These are phyloP conservation scores for Anodontia alba DNA, from an alignment of 2,888 invertebrate genomes.

Conservation along the genomic window DNA sequence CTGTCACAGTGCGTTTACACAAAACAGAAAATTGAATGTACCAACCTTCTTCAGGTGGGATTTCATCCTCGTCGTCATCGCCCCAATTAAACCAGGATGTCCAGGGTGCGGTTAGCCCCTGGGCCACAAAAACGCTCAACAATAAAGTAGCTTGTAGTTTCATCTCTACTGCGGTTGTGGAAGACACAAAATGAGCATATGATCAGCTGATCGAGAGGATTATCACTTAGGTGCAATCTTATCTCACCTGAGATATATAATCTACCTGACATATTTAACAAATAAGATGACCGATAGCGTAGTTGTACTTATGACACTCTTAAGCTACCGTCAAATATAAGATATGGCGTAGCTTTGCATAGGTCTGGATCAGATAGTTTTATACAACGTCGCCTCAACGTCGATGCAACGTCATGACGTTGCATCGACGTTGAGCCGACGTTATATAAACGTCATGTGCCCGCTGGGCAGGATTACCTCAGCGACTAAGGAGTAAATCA, in stretches of 20 bases:
- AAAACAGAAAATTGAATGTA: not conserved
- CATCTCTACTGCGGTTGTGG: not conserved
- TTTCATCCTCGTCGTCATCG: not conserved
- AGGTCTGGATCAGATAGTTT: too few species aligned
- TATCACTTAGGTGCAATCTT: not conserved
- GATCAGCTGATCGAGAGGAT: not conserved
- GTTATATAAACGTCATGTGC: too few species aligned
- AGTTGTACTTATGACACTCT: too few species aligned
- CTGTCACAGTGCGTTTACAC: too few species aligned
- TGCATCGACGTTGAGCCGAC: too few species aligned
- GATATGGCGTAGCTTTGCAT: too few species aligned
- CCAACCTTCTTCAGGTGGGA: conserved; percentile 22
- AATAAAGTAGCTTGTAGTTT: not conserved
- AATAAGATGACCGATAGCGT: not conserved
- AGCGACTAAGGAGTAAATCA: too few species aligned
- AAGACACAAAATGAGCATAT: not conserved
- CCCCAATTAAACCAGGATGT: not conserved
- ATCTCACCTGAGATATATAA: not conserved
- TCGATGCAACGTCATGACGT: too few species aligned
- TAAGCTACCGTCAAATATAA: too few species aligned
- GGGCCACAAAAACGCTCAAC: not conserved
- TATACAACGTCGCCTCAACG: too few species aligned
- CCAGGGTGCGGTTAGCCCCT: conserved; percentile 8
- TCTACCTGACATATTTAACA: not conserved
- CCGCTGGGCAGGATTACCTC: too few species aligned